These are phyloP conservation scores for Mechanitis mazaeus DNA, from an alignment of 2,888 invertebrate genomes.

Conservation along the genomic window DNA sequence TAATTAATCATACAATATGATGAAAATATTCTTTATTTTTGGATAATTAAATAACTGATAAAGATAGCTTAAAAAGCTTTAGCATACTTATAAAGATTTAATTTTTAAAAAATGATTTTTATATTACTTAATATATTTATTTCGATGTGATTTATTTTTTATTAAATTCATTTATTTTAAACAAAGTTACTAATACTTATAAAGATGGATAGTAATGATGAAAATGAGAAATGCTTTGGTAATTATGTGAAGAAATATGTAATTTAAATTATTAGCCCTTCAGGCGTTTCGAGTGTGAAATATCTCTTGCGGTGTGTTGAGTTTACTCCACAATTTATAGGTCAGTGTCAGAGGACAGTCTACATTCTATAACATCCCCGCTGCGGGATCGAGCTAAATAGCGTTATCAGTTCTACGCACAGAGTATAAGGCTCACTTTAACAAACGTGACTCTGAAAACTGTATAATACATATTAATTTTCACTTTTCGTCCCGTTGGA, in stretches of 20 bases:
- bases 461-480: slow-evolving; percentile 35
- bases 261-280: not conserved
- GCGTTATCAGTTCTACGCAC: slow-evolving; percentile 51
- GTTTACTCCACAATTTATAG: slow-evolving; percentile 50
- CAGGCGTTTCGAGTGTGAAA: slow-evolving; percentile 15
- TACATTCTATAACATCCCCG: slow-evolving; percentile 42
- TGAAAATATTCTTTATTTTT: too few species aligned
- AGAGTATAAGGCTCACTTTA: slow-evolving; percentile 47
- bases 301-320: slow-evolving; percentile 18
- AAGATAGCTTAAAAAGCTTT: too few species aligned
- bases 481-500: slow-evolving; percentile 32
- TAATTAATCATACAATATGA: too few species aligned
- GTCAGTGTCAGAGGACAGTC: slow-evolving; percentile 66
- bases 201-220: not conserved
- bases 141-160: too few species aligned
- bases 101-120: too few species aligned
- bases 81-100: too few species aligned
- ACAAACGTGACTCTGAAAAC: slow-evolving; percentile 28
- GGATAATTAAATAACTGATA: too few species aligned
- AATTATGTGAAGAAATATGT: not conserved
- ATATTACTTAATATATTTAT: too few species aligned
- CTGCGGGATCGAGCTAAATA: slow-evolving; percentile 34
- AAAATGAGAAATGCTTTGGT: not conserved
- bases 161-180: too few species aligned
- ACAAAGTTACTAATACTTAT: too few species aligned